Base-by-base conservation (phyloP, 1,140 invertebrate species). In the Megalopta genalis region DNA sequence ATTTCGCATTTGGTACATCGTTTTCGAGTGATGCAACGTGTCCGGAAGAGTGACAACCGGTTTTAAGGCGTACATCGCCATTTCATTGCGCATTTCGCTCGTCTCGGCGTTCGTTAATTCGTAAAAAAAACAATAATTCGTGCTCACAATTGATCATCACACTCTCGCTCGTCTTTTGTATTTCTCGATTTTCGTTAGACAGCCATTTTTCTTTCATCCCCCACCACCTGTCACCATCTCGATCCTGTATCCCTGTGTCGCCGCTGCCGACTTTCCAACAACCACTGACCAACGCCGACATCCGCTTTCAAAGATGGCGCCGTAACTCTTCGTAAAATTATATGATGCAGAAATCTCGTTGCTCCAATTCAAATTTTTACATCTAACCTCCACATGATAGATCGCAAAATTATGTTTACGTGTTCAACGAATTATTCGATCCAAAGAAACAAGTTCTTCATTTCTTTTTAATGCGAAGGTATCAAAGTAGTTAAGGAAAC, bases 1-100 rank as follows among this genome's bases (percentile, higher is more conserved):
- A 92, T 94, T 95, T 93, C 93, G 94, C 90, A 96, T 90, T 84
- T 90, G 87, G 90, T 96, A 96, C 95, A 96, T 95, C 87, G 93
- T 94, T 78, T 93, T 93, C 25, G 94, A 93, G 60, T 93, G 86
- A 60, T 89, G 81, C 69, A 95, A 90, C 73, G 90, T 82, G 42
- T 92, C 88, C 67, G 93, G 91, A 76, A 94, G 86, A 32, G 87
- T 85, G 66, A 95, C 91, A 73, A 95, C 92, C 70, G 93, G 94
- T 87, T 93, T 94, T 88, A 94, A 87, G 64, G 82, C 82, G 84
- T 94, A 96, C 94, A 95, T 95, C 87, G 80, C 93, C 77, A 88
- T 82, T 23, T 88, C 74, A 12, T 72, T 57, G 52, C 63, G 70
- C 57, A 68, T 80, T 72, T 66, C 54, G 59, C 1, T 81, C 62